Evolutionary conservation across 2,113 vertebrate species (phyloP), one percentile per base, ranked within the genome.

Genomic region (Oncorhynchus masou): DNA sequence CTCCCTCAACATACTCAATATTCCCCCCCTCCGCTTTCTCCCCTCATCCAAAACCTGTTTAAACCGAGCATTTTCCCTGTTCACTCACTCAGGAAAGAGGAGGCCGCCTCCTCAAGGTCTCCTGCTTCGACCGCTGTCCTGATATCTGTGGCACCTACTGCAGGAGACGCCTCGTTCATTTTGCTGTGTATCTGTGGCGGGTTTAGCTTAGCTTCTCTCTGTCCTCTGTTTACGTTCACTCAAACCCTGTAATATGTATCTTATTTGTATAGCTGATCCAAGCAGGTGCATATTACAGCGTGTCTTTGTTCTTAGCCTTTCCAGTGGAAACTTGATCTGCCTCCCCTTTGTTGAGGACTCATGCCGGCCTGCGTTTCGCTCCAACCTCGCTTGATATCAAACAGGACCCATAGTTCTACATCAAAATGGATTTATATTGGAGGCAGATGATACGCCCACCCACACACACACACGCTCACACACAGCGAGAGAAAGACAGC

Each of bases 181-280:
- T 9, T 57, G 3, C 22, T 20, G 51, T 72, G 9, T 19, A 16
- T n/a, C 5, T n/a, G 57, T 15, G 15, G 2, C 6, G 13, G 22
- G 8, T 57, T 34, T 2, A 19, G 51, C 19, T 57, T 19, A 51
- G 51, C 59, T 8, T 22, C 59, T 62, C n/a, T 62, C 59, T 22
- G 3, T 59, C 70, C 1, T 31, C 27, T 72, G 49, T 57, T 54
- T 29, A 48, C 39, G 15, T 70, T 48, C 8, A 48, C 3, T 8
- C 19, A 70, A 22, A n/a, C 39, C 11, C 8, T 34, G 19, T 70
- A 20, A 22, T 31, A 11, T 22, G 6, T 2, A 5, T 48, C 8
- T 48, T 49, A 34, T 68, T 66, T 62, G 27, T 51, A 29, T 80
- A 25, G 74, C 77, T 72, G 74, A 75, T 80, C 59, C 13, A 78